Base-by-base conservation (phyloP, 2,113 vertebrate species). In the Rhinolophus sinicus region DNA sequence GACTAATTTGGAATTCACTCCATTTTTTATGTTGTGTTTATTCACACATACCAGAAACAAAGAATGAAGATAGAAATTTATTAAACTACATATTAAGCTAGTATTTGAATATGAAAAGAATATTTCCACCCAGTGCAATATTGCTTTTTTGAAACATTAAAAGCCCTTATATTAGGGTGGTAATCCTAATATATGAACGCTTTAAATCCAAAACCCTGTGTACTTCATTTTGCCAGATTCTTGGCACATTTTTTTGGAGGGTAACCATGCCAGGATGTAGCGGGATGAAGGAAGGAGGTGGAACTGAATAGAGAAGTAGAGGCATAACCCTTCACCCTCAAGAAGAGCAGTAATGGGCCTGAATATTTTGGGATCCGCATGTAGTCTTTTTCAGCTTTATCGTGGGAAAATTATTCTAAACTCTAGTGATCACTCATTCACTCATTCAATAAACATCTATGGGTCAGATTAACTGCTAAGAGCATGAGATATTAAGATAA, bases 11-110 rank as follows among this genome's bases (percentile, higher is more conserved):
- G 58, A 89, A 67, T 95, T 90, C 19, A 56, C 3, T 93, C 10
- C 14, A 54, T 86, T 93, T 83, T 92, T 93, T 69, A 33, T 65
- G 30, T 81, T 90, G 21, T 16, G 5, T 47, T 89, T 73, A 88
- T 65, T 40, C 24, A 90, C 54, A 90, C 90, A 78, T 9, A 35
- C 16, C 92, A 90, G 85, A 97, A 97, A 92, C 69, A 97, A 92
- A 98, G 35, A 76, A 54, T 50, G 75, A 52, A 96, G 64, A 69
- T 60, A 85, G 58, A 91, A 93, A 95, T 95, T 81, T 90, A 75
- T 78, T 22, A 93, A 90, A 93, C 77, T 73, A 0, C 0, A 40
- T 82, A 44, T 52, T 58, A 86, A 93, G 33, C 9, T 81, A 24
- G 70, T 47, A 67, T 94, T 94, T 94, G 73, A 92, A 85, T 78